Percentiles rank a stretch among this genome's conserved stretches.
phyloP scores from a whole-genome alignment of 2,797 vertebrate species.

The Myotis pilosus region DNA sequence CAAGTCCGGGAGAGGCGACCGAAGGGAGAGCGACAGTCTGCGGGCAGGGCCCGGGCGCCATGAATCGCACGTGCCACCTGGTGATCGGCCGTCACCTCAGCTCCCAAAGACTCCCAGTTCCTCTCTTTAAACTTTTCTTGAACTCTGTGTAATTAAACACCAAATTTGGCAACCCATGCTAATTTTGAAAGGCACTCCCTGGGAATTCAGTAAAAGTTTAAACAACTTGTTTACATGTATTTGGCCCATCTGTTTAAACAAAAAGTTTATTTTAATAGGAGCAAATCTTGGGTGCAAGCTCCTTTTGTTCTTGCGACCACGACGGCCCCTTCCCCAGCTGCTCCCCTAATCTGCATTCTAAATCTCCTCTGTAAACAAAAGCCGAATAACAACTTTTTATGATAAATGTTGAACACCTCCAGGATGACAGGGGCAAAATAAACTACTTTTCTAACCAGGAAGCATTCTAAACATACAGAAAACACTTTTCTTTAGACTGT shows the following conservation, averaged over 20 bases:
- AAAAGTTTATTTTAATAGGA: constrained; percentile 75
- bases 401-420: constrained; percentile 74
- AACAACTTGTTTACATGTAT: constrained; percentile 72
- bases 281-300: constrained; percentile 67
- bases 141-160: constrained; percentile 65
- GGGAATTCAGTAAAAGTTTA: constrained; percentile 73
- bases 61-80: background rate
- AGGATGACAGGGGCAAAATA: constrained; percentile 75
- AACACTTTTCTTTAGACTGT: constrained; percentile 73
- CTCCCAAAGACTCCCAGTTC: background rate
- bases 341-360: constrained; percentile 65
- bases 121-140: constrained; percentile 14
- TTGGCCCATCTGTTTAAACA: constrained; percentile 63
- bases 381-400: constrained; percentile 69
- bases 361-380: constrained; percentile 70
- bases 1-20: background rate
- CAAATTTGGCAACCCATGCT: constrained; percentile 64
- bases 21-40: background rate
- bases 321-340: constrained; percentile 37
- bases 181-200: constrained; percentile 73
- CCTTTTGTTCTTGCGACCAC: constrained; percentile 59
- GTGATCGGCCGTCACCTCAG: accelerated
- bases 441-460: constrained; percentile 67
- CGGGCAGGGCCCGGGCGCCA: background rate
- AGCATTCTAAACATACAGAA: constrained; percentile 69